phyloP scores from a whole-genome alignment of 2,888 invertebrate genomes.

The Pseudococcus viburni region DNA sequence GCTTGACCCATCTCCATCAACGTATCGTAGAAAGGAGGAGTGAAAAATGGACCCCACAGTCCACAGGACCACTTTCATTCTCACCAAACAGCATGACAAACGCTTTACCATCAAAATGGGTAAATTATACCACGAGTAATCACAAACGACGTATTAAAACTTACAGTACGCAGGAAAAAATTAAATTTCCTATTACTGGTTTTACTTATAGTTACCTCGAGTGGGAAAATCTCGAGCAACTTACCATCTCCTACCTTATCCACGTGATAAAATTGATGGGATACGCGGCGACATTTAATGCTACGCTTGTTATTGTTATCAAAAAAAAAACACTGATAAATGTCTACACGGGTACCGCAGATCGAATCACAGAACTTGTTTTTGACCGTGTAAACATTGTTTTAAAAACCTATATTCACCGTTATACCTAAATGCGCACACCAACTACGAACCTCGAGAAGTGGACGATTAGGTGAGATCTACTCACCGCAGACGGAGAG shows the following conservation, averaged over 20 bases:
- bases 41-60: neutral
- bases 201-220: neutral
- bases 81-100: neutral
- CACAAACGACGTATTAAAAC: neutral
- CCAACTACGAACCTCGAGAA: neutral
- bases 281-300: neutral
- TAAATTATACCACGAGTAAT: neutral
- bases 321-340: conserved; percentile 14
- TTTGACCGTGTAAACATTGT: conserved; percentile 35
- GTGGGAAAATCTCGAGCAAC: neutral
- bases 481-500: neutral
- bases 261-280: neutral
- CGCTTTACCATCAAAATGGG: neutral
- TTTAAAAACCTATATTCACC: conserved; percentile 22
- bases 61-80: conserved; percentile 15
- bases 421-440: neutral
- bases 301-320: conserved; percentile 13
- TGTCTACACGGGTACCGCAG: neutral
- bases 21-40: neutral
- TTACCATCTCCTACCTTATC: neutral
- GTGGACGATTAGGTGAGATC: neutral
- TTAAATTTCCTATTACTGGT: neutral
- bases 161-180: neutral
- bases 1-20: neutral
- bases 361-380: conserved; percentile 46